Base-by-base conservation (phyloP, 2,797 vertebrate species). In the Tenualosa ilisha region DNA sequence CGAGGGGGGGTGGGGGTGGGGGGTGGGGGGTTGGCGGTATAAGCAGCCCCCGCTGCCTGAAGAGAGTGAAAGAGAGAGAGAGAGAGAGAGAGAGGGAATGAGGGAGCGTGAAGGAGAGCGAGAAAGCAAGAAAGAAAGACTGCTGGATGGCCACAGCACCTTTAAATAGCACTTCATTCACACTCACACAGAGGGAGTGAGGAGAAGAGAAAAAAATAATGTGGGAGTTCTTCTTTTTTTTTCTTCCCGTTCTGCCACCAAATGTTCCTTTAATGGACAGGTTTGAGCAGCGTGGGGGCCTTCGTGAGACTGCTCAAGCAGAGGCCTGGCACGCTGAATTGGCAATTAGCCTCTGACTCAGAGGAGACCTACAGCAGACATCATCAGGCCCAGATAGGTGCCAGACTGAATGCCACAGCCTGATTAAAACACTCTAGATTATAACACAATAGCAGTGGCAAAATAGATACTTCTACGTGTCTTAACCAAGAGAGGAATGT, bases 341-440 rank as follows among this genome's bases (percentile, higher is more conserved):
- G 84, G 84, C 82, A 85, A 85, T 87, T 79, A 86, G 83, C 81
- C 65, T 85, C 43, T 82, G 81, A 81, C 85, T 83, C 83, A 65
- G 81, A 31, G 20, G 72, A 79, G 65, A 86, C 59, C 83, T 72
- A 65, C 75, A 84, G 83, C 83, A 81, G 24, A 59, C 51, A 82
- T 13, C 20, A 43, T 31, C 26, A 22, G 81, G 5, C 43, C n/a
- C 13, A 81, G 50, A 79, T 17, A 8, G 6, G 53, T 79, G 72
- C 72, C 68, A 75, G 12, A 15, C 13, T 5, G 68, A 75, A 75
- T 43, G 37, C 68, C 31, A 75, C 17, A 31, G 12, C 15, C 37
- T 37, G 68, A 75, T 31, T 15, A 17, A 15, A 40, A 43, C 72
- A 46, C 37, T 75, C 68, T 31, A 15, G 8, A 46, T 46, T 24